Base-by-base conservation (phyloP, 2,888 invertebrate genomes). In the Sminthurinus aureus region DNA sequence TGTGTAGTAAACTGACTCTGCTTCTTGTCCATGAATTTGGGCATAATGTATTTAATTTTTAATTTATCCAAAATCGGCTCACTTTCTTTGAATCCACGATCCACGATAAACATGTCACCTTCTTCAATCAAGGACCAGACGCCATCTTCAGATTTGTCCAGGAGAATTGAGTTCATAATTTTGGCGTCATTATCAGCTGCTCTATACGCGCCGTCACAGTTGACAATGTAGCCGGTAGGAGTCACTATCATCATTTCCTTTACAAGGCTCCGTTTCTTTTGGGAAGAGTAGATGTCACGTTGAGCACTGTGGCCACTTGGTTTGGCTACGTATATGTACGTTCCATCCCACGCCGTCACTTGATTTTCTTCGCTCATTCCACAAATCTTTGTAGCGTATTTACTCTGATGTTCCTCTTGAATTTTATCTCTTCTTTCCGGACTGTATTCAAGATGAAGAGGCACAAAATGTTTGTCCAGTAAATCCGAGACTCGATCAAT, bases 401-500 rank as follows among this genome's bases (percentile, higher is more conserved):
- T 52, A 24, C 52, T 73, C 2, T 38, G 20, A 13, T 81, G 71
- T 8, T 50, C 22, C 18, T 20, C 58, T 12, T 26, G 18, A 9
- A 22, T 8, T 13, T 8, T 52, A 2, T 73, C 73, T 20, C 81
- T 71, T 73, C 79, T 79, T 2, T 15, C 13, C 50, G 69, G 79
- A 2, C 67, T 20, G 20, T 20, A 69, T 0, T 84, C 85, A 0
- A 82, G n/a, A 52, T 82, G 58, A 0, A 67, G 15, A 0, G 79
- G 76, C 0, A 85, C 84, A 75, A 83, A 85, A 50, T 79, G n/a
- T 38, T 73, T 50, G 13, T 84, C 78, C 13, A 86, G 26, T 8
- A 81, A n/a, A 13, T 22, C 9, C 8, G 77, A 9, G 0, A 86
- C 83, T 20, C 38, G n/a, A 3, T 26, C 11, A 0, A 86, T 83